Base-by-base conservation (phyloP, 1,140 invertebrate species). In the Coelopa frigida region DNA sequence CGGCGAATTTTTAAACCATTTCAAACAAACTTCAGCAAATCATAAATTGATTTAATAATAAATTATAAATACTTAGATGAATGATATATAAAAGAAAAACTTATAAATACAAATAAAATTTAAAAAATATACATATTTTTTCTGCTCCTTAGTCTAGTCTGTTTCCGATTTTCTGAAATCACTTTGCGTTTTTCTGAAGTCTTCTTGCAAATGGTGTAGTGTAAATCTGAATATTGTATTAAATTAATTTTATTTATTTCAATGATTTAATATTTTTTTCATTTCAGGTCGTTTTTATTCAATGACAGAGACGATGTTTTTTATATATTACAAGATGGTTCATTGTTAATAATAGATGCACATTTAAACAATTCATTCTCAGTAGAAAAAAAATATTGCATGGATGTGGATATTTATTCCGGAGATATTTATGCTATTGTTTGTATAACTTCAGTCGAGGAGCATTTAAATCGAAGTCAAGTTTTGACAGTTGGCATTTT, bases 251-350 rank as follows among this genome's bases (percentile, higher is more conserved):
- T 33, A 5, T 3, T 24, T 18, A 18, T 46, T n/a, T 35, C 45
- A 11, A 45, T 36, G 21, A 40, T 47, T 50, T 40, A 12, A 29
- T 31, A 42, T 27, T 29, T 37, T 46, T 33, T 6, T 37, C 24
- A 12, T 58, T 54, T 37, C 49, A 68, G 64, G 48, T 68, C 64
- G 14, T 52, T 68, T 38, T 46, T 54, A 42, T 68, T 67, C 46
- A 58, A 66, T 29, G 45, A 54, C 20, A 22, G 45, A 14, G 62
- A 62, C 32, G 62, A 66, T 32, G 31, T 45, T 6, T 56, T 66
- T 24, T 66, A 52, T 48, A 45, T 68, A 8, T 33, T 68, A 15
- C 64, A 68, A 48, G 61, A 68, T 46, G 64, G 64, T 5, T 59
- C 56, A 0, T 36, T 68, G 17, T 37, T 68, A 15, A 54, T 68